Base-by-base conservation (phyloP, 2,888 invertebrate genomes). In the Scaptomyza reducta region DNA sequence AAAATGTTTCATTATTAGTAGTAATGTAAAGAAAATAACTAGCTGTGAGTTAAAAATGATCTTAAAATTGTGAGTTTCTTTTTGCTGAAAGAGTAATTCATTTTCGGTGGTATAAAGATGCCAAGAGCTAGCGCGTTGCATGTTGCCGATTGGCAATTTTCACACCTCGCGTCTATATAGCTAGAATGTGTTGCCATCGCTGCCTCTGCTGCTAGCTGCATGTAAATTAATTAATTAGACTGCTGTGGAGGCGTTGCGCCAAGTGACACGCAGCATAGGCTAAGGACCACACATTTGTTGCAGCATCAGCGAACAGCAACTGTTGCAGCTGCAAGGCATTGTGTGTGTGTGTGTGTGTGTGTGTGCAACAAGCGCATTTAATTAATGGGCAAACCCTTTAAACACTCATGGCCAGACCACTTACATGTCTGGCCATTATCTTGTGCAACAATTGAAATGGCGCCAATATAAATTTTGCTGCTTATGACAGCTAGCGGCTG, bases 191-290 rank as follows among this genome's bases (percentile, higher is more conserved):
- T 18, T 31, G 47, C 31, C 22, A 22, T 31, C 59, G 75, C 60
- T 66, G 70, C 51, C 55, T 10, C 31, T 31, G 10, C 31, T 29
- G 25, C 25, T 25, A 5, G 27, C 7, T 31, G 68, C 78, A 86
- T 83, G 83, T 83, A 83, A 86, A 86, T 86, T 86, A 83, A 83
- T 83, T 83, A 83, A 86, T 86, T 86, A 80, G 84, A 74, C 67
- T 55, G 68, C 46, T 62, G 66, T 56, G 69, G 66, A 68, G 69
- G 67, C 75, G 80, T 80, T 51, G 74, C 58, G 22, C 59, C 56
- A 70, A 70, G 42, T 57, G 59, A 64, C 70, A 69, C 64, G 57
- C 63, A 69, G 74, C 46, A 64, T 61, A 56, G 29, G 46, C 66
- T 22, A 61, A 69, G 80, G 83, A 80, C 76, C 84, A 84, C 80